Base-by-base conservation (phyloP, 2,888 invertebrate species). In the Acrobasis consociella region DNA sequence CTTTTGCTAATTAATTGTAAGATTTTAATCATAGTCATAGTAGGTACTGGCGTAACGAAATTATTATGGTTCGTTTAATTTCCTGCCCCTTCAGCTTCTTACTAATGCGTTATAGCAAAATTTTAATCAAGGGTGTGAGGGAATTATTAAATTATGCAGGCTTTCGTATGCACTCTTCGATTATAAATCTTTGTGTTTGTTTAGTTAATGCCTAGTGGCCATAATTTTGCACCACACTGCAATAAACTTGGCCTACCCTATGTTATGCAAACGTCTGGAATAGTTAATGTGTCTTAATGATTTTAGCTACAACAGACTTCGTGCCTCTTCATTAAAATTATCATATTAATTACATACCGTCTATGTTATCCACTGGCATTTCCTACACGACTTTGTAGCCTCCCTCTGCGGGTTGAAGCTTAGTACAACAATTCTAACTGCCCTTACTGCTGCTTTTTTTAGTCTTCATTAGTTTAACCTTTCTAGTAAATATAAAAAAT, bases 61-160 rank as follows among this genome's bases (percentile, higher is more conserved):
- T 90, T 88, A 89, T 91, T 88, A 91, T 89, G 86, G 89, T 78
- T 85, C 89, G 86, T 87, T 92, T 91, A 91, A 92, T 91, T 91
- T 89, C 82, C 83, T 77, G 74, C 83, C 86, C 89, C 87, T 87
- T 81, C 78, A 82, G 85, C 86, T 73, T 86, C 86, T 88, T 82
- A 82, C 79, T 88, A 89, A 89, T 88, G 89, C 86, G 85, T 88
- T 87, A 89, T 85, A 87, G 85, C 88, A 82, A 89, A 89, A 89
- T 91, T 92, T 90, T 92, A 92, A 91, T 91, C 88, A 91, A 88
- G 91, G 90, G 91, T 83, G 87, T 90, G 85, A 86, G 82, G 74
- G 77, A 80, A 85, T 89, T 88, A 91, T 90, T 90, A 89, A 90
- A 91, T 91, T 92, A 91, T 91, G 90, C 91, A 91, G 81, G 79